Evolutionary conservation across 1,140 invertebrate species (phyloP), one percentile per base, ranked within the genome.

Genomic region (Belonocnema kinseyi): DNA sequence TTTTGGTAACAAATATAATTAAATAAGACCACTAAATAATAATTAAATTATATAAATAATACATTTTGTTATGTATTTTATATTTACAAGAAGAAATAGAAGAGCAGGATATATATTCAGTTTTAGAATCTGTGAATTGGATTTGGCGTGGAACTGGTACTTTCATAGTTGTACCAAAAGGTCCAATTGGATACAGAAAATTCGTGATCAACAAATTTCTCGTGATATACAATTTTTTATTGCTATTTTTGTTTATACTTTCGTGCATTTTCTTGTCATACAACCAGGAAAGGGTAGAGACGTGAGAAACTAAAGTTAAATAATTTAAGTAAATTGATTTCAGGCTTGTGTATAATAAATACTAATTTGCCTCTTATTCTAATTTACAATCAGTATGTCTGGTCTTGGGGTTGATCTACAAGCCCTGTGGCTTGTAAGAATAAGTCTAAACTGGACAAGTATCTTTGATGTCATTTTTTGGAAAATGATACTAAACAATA

Each of bases 391-490:
- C 56, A 61, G 56, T 61, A 26, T 61, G 13, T 26, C 21, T 26
- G 19, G 33, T 0, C 10, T 61, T 61, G 33, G 56, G 21, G 56
- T 13, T 1, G 56, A 61, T 19, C 13, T 61, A 1, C 56, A 61
- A 26, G 21, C 33, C 14, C 21, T 61, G 19, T 26, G 11, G 11
- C 6, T 14, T 61, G 13, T 61, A 61, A 26, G 56, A 26, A 8
- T 26, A 26, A 8, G 5, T 26, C 0, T 61, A 12, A 61, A 61
- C 33, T 3, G 21, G 8, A 26, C 33, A 21, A 61, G 0, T 26
- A 26, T 61, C 21, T 61, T 61, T 61, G 56, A 61, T 61, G 56
- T 61, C 33, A 61, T 61, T 26, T 61, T 61, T 10, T 61, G 56
- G 56, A 61, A 61, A 61, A 26, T 61, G 21, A 4, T 61, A 33